Percentiles rank a stretch among this genome's conserved stretches.
Evolutionary conservation across 2,797 vertebrate species (phyloP).

Genomic region (Danio kyathit): DNA sequence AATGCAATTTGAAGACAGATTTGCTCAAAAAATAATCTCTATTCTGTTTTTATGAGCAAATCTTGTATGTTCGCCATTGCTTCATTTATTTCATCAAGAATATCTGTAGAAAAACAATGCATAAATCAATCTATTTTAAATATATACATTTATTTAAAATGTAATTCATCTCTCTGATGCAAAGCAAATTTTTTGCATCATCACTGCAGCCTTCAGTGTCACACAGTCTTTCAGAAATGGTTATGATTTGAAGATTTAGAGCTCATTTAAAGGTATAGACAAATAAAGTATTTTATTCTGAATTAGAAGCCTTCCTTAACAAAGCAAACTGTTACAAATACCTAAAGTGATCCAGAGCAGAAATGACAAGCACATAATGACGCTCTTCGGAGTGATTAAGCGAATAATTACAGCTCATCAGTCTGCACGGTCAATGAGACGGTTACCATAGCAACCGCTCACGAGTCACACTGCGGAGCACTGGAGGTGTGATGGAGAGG

Average conservation of each 20-base stretch:
- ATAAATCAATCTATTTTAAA: too few species aligned
- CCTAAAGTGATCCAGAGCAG: constrained; percentile 32
- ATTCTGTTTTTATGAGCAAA: not conserved
- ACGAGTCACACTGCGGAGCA: constrained; percentile 15
- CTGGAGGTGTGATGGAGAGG: not conserved
- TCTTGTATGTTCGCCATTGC: not conserved
- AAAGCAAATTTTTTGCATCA: too few species aligned
- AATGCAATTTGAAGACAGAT: not conserved
- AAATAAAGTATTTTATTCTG: not conserved
- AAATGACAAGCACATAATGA: constrained; percentile 55
- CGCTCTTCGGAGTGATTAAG: constrained; percentile 52
- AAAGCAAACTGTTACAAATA: not conserved
- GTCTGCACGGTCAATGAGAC: constrained; percentile 30
- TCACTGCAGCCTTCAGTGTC: too few species aligned
- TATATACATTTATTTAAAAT: too few species aligned
- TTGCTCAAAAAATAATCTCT: not conserved
- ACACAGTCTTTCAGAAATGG: too few species aligned
- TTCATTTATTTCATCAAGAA: not conserved
- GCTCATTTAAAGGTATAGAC: not conserved
- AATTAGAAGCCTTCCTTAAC: constrained; percentile 5
- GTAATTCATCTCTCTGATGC: too few species aligned
- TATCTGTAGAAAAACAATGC: not conserved
- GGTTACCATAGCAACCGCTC: constrained; percentile 53
- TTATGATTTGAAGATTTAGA: too few species aligned
- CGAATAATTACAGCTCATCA: constrained; percentile 53